Conservation (phyloP, 2,113 vertebrate species). For the Platysteira castanea region DNA sequence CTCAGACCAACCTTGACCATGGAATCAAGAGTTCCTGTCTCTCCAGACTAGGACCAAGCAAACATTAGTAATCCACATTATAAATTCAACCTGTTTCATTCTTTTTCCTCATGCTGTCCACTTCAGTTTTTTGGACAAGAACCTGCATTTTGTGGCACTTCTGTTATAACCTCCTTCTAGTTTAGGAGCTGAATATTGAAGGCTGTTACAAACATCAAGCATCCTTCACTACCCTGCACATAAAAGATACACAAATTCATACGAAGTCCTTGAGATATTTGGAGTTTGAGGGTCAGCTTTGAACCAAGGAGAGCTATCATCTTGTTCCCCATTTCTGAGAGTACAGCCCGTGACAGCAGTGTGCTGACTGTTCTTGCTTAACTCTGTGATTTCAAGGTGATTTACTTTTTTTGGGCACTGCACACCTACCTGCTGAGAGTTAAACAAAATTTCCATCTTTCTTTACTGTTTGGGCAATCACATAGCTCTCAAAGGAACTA, state of each 20-base stretch:
- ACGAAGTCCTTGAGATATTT: neutral
- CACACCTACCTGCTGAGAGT: neutral
- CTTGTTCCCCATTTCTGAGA: neutral
- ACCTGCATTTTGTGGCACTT: neutral
- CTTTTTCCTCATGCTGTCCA: neutral
- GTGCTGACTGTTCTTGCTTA: neutral
- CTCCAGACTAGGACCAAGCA: neutral
- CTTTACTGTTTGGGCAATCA: neutral
- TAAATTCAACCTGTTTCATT: neutral
- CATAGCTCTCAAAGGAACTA: neutral
- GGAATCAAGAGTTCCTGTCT: neutral
- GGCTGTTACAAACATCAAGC: neutral
- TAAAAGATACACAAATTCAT: neutral
- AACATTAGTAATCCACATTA: neutral
- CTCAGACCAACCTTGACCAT: neutral
- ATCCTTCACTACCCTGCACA: neutral
- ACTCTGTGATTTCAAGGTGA: constrained; percentile 10
- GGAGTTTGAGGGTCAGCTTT: neutral
- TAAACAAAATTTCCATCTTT: neutral
- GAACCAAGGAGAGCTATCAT: neutral
- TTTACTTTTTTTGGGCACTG: neutral
- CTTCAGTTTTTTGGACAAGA: neutral
- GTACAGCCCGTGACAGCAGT: neutral
- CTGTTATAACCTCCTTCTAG: neutral
- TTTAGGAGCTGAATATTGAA: neutral